Evolutionary conservation across 2,113 vertebrate genomes (phyloP).

Genomic region (Polypterus senegalus): DNA sequence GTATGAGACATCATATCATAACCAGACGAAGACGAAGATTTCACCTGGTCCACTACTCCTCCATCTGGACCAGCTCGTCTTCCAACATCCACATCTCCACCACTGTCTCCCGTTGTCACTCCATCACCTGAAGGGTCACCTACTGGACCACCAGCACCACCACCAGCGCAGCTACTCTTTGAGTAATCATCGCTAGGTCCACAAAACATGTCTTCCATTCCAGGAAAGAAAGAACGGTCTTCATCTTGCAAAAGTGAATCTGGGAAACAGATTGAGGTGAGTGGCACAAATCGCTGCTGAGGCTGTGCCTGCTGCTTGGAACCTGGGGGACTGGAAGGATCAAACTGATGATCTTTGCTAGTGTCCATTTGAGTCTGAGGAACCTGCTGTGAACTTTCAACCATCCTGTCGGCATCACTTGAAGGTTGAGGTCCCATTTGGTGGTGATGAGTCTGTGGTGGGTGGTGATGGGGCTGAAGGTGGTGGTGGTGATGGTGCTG

Average conservation of each 20-base stretch:
- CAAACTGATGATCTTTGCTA: slow-evolving; percentile 63
- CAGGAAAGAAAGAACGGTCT: slow-evolving; percentile 80
- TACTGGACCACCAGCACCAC: slow-evolving; percentile 46
- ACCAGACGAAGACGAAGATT: too few relatives aligned
- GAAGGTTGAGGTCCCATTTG: too few relatives aligned
- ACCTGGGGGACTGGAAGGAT: slow-evolving; percentile 61
- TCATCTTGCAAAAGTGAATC: slow-evolving; percentile 81
- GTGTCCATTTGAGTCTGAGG: slow-evolving; percentile 29
- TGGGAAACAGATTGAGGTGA: slow-evolving; percentile 89
- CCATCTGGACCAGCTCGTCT: slow-evolving; percentile 34
- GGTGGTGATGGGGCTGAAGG: slow-evolving; percentile 25
- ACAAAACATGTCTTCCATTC: slow-evolving; percentile 94
- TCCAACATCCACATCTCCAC: slow-evolving; percentile 41
- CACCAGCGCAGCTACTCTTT: slow-evolving; percentile 59
- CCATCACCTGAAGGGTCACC: slow-evolving; percentile 38
- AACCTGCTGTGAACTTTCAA: slow-evolving; percentile 25
- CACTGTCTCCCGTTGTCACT: slow-evolving; percentile 33
- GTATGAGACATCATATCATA: slow-evolving; percentile 68
- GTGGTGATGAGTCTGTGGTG: too few relatives aligned
- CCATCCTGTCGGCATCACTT: too few relatives aligned
- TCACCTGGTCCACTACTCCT: slow-evolving; percentile 29
- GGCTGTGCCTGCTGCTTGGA: too few relatives aligned
- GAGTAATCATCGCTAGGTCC: slow-evolving; percentile 55
- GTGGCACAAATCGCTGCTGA: slow-evolving; percentile 67
- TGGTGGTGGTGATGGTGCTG: slow-evolving; percentile 53